Conservation (phyloP, 2,888 invertebrate species). For the Lithophane ornitopus region DNA sequence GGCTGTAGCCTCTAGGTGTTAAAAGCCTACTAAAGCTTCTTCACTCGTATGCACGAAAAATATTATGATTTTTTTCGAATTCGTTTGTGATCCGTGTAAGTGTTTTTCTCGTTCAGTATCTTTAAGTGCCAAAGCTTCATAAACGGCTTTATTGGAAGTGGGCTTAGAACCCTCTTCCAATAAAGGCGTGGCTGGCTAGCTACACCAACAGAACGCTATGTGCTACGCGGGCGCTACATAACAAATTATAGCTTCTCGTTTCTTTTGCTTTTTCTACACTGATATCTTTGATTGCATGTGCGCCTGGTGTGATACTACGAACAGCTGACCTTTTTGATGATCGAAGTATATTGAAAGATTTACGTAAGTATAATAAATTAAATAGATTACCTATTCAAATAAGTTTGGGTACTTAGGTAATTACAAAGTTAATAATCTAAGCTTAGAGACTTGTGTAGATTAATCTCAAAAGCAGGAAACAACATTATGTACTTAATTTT, state of each 20-base stretch:
- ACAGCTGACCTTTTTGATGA: conserved; percentile 47
- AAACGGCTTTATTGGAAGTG: neutral
- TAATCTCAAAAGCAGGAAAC: too few relatives aligned
- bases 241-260: neutral
- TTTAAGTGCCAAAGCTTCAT: neutral
- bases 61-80: neutral
- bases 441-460: too few relatives aligned
- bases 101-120: neutral
- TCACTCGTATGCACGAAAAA: neutral
- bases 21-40: neutral
- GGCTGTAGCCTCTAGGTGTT: neutral
- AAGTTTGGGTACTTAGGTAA: neutral
- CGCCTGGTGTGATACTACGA: conserved; percentile 50
- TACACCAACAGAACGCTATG: neutral
- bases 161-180: neutral
- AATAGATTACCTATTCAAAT: neutral
- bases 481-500: too few relatives aligned
- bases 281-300: conserved; percentile 42
- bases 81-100: neutral
- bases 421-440: neutral
- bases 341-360: neutral
- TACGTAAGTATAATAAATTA: neutral
- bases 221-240: conserved; percentile 45
- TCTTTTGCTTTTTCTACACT: conserved; percentile 14
- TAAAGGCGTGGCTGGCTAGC: neutral